A percentile compares a stretch with the other conserved stretches of the same genome.
Conservation (phyloP, 2,888 invertebrate genomes). For the Amphimallon solstitiale region DNA sequence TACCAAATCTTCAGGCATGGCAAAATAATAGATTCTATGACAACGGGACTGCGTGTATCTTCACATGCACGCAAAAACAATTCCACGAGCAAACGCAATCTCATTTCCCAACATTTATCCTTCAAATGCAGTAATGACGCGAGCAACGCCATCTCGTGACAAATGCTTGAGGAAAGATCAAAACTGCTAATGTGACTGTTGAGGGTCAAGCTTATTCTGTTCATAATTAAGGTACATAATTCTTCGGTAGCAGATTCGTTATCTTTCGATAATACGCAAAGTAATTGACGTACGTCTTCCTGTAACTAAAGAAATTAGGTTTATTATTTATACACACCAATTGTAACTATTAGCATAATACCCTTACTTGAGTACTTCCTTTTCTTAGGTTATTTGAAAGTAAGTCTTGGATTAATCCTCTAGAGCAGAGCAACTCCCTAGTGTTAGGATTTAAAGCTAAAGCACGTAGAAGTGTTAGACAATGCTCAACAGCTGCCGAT, state of each 20-base stretch:
- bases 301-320: constrained; percentile 69
- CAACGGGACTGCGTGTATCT: constrained; percentile 83
- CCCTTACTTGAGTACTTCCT: constrained; percentile 76
- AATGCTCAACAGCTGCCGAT: constrained; percentile 92
- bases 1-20: constrained; percentile 94
- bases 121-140: constrained; percentile 91
- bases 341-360: too few relatives aligned
- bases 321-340: too few relatives aligned
- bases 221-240: constrained; percentile 83
- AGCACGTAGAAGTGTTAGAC: constrained; percentile 88
- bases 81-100: constrained; percentile 87
- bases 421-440: constrained; percentile 79
- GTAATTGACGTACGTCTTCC: constrained; percentile 87
- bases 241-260: constrained; percentile 84
- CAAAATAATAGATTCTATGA: constrained; percentile 90
- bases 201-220: constrained; percentile 84
- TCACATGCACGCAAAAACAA: constrained; percentile 84
- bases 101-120: constrained; percentile 95
- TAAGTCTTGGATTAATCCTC: constrained; percentile 88
- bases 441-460: constrained; percentile 84
- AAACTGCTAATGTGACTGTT: constrained; percentile 78
- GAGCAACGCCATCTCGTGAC: constrained; percentile 89
- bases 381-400: constrained; percentile 90
- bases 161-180: constrained; percentile 79
- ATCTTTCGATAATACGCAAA: constrained; percentile 90